phyloP scores from a whole-genome alignment of 1,140 invertebrate species.

The Archegozetes longisetosus region DNA sequence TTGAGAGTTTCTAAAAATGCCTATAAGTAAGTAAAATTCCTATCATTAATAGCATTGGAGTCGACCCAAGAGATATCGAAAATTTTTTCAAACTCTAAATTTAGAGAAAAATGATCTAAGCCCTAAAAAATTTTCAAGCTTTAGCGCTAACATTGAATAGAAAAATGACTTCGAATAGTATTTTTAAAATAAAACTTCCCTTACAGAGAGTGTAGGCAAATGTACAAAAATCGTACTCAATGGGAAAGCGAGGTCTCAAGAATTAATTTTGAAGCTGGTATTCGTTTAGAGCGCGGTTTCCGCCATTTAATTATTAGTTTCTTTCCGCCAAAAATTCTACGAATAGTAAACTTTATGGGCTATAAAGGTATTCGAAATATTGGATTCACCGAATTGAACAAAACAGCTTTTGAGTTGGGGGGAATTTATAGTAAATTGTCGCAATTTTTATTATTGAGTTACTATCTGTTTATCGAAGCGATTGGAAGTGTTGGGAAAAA shows the following conservation, averaged over 20 bases:
- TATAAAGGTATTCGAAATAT: not conserved
- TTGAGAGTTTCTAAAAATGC: no score
- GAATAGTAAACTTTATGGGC: not conserved
- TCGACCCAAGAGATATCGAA: no score
- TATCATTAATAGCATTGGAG: no score
- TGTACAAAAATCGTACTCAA: not conserved
- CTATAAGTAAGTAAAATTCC: no score
- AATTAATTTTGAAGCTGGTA: not conserved
- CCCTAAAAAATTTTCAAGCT: no score
- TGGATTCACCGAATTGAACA: not conserved
- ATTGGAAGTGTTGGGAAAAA: not conserved
- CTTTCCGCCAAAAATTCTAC: not conserved
- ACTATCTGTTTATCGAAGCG: not conserved
- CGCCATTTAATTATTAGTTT: not conserved
- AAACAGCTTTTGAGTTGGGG: not conserved
- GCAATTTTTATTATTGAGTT: not conserved
- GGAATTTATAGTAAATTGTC: not conserved
- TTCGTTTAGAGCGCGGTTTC: not conserved
- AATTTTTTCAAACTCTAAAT: no score
- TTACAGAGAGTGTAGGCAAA: not conserved
- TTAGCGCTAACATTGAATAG: no score
- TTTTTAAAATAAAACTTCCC: not conserved
- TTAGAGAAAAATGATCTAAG: no score
- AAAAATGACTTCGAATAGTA: no score
- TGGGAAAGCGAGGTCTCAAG: not conserved